These are phyloP conservation scores for Taeniopygia guttata DNA, from an alignment of 2,797 vertebrate genomes.

Conservation along the genomic window DNA sequence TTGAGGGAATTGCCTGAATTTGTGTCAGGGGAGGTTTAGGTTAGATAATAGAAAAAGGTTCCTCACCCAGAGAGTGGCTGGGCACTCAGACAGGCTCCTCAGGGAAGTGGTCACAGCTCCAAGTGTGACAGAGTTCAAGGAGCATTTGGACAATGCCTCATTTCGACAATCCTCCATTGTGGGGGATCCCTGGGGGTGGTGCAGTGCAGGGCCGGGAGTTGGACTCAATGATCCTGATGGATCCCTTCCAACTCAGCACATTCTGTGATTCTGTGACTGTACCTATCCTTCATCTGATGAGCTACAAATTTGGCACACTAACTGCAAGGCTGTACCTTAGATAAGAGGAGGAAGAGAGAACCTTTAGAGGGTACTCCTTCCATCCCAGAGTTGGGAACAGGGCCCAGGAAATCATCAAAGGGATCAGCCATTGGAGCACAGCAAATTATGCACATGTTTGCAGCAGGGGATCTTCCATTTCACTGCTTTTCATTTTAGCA, in stretches of 20 bases:
- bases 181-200: background rate
- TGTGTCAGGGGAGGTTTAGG: background rate
- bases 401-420: background rate
- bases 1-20: background rate
- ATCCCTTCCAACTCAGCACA: background rate
- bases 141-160: background rate
- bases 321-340: background rate
- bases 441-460: background rate
- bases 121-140: background rate
- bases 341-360: background rate
- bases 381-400: background rate
- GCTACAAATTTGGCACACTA: background rate
- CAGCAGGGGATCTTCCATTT: background rate
- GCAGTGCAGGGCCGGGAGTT: background rate
- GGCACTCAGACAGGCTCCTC: background rate
- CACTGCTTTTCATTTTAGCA: background rate
- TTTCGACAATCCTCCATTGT: too few relatives aligned
- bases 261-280: background rate
- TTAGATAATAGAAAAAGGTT: rapidly evolving
- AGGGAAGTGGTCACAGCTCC: background rate
- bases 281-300: background rate
- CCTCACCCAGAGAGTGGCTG: background rate
- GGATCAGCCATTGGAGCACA: background rate
- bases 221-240: rapidly evolving
- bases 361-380: background rate